phyloP scores from a whole-genome alignment of 2,113 vertebrate genomes.

The Suncus etruscus region DNA sequence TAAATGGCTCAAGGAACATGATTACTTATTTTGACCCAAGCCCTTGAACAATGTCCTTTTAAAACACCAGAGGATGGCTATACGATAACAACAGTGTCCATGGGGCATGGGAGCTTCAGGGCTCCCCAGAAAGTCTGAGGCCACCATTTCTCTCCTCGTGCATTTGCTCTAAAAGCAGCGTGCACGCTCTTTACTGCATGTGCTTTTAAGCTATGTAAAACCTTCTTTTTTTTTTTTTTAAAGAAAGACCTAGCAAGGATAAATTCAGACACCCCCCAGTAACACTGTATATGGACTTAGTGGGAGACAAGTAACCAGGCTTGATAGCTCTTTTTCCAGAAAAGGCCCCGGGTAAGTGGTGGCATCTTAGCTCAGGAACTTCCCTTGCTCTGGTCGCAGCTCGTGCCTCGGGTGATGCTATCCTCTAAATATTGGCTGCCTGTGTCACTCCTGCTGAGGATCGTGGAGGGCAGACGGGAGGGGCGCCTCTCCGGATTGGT shows the following conservation, averaged over 20 bases:
- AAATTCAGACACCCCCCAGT: conserved; percentile 82
- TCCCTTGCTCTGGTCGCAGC: conserved; percentile 84
- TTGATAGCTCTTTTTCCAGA: conserved; percentile 72
- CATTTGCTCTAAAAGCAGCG: conserved; percentile 54
- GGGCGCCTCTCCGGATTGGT: conserved; percentile 89
- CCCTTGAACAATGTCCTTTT: conserved; percentile 49
- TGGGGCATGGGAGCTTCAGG: neutral
- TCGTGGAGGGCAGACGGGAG: conserved; percentile 88
- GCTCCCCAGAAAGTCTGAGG: neutral
- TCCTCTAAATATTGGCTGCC: conserved; percentile 87
- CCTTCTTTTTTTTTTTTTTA: conserved; percentile 44
- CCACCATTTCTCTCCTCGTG: conserved; percentile 46
- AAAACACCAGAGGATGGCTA: conserved; percentile 60
- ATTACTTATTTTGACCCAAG: conserved; percentile 63
- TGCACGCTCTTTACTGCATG: conserved; percentile 57
- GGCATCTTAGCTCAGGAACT: conserved; percentile 75
- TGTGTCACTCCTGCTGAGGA: conserved; percentile 89
- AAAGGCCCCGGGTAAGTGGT: neutral
- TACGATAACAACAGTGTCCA: conserved; percentile 39
- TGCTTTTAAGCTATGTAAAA: conserved; percentile 72
- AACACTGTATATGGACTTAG: conserved; percentile 82
- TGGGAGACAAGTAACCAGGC: conserved; percentile 75
- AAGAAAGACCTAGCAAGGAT: conserved; percentile 75
- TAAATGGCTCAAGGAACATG: conserved; percentile 67
- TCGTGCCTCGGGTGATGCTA: conserved; percentile 82